Evolutionary conservation across 2,797 vertebrate species (phyloP).

Genomic region (Acipenser ruthenus): DNA sequence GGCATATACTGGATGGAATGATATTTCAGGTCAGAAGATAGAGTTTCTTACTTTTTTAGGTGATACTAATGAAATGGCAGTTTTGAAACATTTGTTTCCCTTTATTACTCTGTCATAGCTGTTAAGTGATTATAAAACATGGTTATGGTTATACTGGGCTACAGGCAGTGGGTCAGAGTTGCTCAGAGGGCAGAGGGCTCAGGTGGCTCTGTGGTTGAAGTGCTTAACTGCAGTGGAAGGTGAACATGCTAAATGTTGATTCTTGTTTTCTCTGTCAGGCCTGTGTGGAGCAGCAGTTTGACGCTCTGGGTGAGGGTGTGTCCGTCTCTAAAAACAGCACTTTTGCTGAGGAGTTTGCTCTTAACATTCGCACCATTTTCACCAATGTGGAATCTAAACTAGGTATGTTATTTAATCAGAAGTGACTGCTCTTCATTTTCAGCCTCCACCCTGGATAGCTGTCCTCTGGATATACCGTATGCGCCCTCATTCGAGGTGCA

Average conservation of each 20-base stretch:
- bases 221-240: background rate
- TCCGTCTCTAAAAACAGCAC: conserved; percentile 83
- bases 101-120: too few species aligned
- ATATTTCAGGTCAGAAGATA: conserved; percentile 79
- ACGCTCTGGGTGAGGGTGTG: conserved; percentile 77
- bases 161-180: background rate
- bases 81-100: too few species aligned
- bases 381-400: conserved; percentile 84
- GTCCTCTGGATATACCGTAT: too few species aligned
- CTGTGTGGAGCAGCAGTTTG: conserved; percentile 94
- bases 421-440: background rate
- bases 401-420: conserved; percentile 53
- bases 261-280: conserved; percentile 50
- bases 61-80: too few species aligned
- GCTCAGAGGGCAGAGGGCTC: too few species aligned
- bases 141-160: background rate
- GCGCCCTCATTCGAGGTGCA: too few species aligned
- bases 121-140: too few species aligned
- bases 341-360: conserved; percentile 91
- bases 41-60: too few species aligned
- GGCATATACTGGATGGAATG: conserved; percentile 86
- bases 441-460: too few species aligned
- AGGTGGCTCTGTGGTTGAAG: background rate
- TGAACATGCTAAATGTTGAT: background rate
- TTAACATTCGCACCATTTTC: conserved; percentile 86